These are phyloP conservation scores for Ophraella communa DNA, from an alignment of 2,888 invertebrate genomes.

Conservation along the genomic window DNA sequence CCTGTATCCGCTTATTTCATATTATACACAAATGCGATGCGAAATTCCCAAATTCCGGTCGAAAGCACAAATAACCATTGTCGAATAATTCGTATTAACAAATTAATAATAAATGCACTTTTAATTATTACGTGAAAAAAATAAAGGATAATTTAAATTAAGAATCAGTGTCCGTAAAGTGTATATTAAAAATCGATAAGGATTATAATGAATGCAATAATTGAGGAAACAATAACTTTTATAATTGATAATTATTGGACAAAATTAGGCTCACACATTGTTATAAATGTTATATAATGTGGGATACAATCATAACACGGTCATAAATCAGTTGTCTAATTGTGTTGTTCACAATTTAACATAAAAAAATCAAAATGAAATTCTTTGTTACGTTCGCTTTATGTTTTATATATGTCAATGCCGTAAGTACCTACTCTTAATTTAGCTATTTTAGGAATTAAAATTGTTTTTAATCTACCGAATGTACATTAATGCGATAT, in stretches of 20 bases:
- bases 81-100: not conserved
- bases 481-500: too few relatives aligned
- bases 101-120: not conserved
- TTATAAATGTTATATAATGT: conserved; percentile 12
- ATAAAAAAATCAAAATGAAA: conserved; percentile 11
- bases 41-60: not conserved
- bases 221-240: conserved; percentile 14
- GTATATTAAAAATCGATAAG: conserved; percentile 19
- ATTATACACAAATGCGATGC: too few relatives aligned
- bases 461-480: too few relatives aligned
- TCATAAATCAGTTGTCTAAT: not conserved
- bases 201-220: conserved; percentile 2
- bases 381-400: conserved; percentile 5
- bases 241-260: conserved; percentile 12
- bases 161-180: conserved; percentile 16
- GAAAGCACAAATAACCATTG: not conserved
- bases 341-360: not conserved
- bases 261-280: not conserved
- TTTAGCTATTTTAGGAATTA: not conserved
- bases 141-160: not conserved
- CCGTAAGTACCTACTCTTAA: conserved; percentile 16
- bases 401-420: conserved; percentile 3
- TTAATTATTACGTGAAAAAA: not conserved
- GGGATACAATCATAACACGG: not conserved
- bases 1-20: too few relatives aligned